phyloP scores from a whole-genome alignment of 2,113 vertebrate genomes.

The Aramus guarauna region DNA sequence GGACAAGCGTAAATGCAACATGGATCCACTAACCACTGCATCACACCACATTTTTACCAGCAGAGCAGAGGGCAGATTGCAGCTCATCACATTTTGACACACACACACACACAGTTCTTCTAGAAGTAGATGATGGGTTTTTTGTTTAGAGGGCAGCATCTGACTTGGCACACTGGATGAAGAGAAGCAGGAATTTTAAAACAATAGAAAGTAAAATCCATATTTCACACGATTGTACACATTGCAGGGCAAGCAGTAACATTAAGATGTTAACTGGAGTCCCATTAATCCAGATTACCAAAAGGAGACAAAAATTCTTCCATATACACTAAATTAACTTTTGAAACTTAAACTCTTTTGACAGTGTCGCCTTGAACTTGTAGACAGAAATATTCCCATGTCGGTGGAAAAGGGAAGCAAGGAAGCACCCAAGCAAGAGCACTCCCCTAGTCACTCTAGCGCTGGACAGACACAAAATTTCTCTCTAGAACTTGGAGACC shows the following conservation, averaged over 20 bases:
- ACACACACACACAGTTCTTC: background rate
- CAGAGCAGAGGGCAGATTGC: background rate
- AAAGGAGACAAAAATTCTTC: background rate
- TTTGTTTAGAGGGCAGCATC: background rate
- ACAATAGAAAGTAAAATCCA: background rate
- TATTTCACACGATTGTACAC: background rate
- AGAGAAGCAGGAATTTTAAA: background rate
- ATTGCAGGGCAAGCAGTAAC: background rate
- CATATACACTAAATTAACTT: background rate
- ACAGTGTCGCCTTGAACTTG: fast-evolving
- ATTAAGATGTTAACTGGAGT: background rate
- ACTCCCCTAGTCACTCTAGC: background rate
- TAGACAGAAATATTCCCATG: background rate
- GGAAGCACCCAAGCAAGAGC: background rate
- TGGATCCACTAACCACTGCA: background rate
- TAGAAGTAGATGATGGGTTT: background rate
- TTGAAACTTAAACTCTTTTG: background rate
- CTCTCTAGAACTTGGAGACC: background rate
- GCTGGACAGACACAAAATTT: background rate
- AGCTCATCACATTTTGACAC: background rate
- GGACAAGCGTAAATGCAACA: background rate
- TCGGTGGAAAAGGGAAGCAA: background rate
- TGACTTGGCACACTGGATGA: background rate
- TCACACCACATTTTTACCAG: background rate
- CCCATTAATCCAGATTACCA: background rate